phyloP scores from a whole-genome alignment of 2,113 vertebrate species.

The Edolisoma coerulescens region DNA sequence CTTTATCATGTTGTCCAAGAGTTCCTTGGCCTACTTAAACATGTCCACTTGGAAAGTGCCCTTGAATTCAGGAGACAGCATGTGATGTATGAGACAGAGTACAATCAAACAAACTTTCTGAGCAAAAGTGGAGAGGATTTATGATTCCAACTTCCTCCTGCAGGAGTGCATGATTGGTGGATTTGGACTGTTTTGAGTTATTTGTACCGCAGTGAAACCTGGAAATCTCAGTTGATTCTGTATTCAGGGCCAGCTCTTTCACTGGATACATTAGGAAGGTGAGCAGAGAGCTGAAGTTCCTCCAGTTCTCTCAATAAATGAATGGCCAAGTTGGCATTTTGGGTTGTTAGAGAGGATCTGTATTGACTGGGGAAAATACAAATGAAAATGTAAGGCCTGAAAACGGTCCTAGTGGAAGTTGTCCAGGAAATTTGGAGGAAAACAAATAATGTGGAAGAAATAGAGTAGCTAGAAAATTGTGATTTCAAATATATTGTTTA shows the following conservation, averaged over 20 bases:
- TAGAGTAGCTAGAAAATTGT: background rate
- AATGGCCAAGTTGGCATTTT: background rate
- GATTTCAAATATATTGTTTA: background rate
- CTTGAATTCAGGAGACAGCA: background rate
- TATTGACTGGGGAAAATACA: background rate
- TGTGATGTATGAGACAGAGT: background rate
- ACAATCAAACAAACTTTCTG: background rate
- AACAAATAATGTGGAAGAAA: background rate
- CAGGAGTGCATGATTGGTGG: background rate
- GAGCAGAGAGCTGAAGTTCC: background rate
- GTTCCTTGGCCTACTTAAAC: background rate
- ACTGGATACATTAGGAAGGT: background rate
- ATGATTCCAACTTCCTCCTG: background rate
- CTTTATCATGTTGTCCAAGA: background rate
- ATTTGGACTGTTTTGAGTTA: background rate
- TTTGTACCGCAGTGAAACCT: background rate
- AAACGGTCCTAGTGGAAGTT: background rate
- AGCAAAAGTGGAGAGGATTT: background rate
- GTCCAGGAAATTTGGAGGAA: background rate
- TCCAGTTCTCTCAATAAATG: background rate
- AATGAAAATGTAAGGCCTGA: background rate
- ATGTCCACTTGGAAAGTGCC: background rate
- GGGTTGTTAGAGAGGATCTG: background rate
- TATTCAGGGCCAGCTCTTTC: background rate
- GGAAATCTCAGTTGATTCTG: background rate